Evolutionary conservation across 2,113 vertebrate species (phyloP).

Genomic region (Dicentrarchus labrax): DNA sequence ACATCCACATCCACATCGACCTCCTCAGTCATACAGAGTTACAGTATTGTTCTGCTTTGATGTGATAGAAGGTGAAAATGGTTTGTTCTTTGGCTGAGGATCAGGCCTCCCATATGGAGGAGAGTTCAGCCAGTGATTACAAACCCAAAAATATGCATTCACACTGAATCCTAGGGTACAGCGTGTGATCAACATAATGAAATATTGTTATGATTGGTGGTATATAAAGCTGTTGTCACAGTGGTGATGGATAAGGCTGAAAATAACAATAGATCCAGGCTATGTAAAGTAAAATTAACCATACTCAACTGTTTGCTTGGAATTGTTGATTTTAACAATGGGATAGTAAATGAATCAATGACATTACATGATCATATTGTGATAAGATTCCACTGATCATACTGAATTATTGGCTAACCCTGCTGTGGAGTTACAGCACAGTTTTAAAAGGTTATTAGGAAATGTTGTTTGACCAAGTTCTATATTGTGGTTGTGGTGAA

Average conservation of each 20-base stretch:
- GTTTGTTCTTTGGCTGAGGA: conserved; percentile 4
- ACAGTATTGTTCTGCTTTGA: neutral
- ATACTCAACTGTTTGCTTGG: neutral
- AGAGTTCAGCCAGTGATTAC: neutral
- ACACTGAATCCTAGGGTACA: neutral
- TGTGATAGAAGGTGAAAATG: neutral
- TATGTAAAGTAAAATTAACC: too few species aligned
- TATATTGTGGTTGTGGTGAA: neutral
- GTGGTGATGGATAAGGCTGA: neutral
- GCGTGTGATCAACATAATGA: neutral
- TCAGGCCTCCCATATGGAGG: conserved; percentile 16
- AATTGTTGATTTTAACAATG: neutral
- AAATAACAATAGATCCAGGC: neutral
- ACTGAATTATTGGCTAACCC: neutral
- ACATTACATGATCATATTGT: neutral
- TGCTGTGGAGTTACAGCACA: neutral
- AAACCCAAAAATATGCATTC: neutral
- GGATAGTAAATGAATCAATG: too few species aligned
- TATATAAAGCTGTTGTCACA: neutral
- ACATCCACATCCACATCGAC: neutral
- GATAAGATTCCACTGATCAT: neutral
- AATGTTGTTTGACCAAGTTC: neutral
- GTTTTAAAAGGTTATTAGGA: neutral
- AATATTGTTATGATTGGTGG: neutral
- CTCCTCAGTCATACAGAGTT: neutral